Percentiles rank a stretch among this genome's conserved stretches.
These are phyloP conservation scores for Melitaea athalia DNA, from an alignment of 2,888 invertebrate genomes.

Conservation along the genomic window DNA sequence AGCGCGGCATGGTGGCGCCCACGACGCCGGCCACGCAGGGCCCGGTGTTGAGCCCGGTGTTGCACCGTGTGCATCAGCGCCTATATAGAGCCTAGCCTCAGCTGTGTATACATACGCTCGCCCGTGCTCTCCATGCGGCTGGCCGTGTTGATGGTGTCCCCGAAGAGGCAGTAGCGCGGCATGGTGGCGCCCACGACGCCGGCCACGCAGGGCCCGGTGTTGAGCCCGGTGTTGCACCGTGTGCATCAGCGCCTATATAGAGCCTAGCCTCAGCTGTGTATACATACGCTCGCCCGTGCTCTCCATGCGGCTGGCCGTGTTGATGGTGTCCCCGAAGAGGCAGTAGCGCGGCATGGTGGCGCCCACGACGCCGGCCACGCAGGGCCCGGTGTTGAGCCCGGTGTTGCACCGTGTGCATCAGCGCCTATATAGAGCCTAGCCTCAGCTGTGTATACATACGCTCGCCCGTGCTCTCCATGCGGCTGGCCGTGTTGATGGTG, in stretches of 20 bases:
- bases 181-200: constrained; percentile 84
- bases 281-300: constrained; percentile 65
- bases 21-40: constrained; percentile 85
- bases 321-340: constrained; percentile 84
- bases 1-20: constrained; percentile 84
- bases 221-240: constrained; percentile 82
- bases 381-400: constrained; percentile 84
- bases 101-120: constrained; percentile 31
- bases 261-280: background rate
- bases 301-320: constrained; percentile 86
- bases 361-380: constrained; percentile 85
- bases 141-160: constrained; percentile 85
- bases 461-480: constrained; percentile 83
- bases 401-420: constrained; percentile 81
- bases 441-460: constrained; percentile 23
- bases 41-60: constrained; percentile 84
- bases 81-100: constrained; percentile 37
- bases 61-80: constrained; percentile 79
- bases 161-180: constrained; percentile 84
- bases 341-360: constrained; percentile 84
- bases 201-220: constrained; percentile 85
- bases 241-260: constrained; percentile 59
- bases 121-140: constrained; percentile 85
- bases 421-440: constrained; percentile 45
- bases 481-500: constrained; percentile 84